Conservation (phyloP, 2,888 invertebrate species). For the Myathropa florea region DNA sequence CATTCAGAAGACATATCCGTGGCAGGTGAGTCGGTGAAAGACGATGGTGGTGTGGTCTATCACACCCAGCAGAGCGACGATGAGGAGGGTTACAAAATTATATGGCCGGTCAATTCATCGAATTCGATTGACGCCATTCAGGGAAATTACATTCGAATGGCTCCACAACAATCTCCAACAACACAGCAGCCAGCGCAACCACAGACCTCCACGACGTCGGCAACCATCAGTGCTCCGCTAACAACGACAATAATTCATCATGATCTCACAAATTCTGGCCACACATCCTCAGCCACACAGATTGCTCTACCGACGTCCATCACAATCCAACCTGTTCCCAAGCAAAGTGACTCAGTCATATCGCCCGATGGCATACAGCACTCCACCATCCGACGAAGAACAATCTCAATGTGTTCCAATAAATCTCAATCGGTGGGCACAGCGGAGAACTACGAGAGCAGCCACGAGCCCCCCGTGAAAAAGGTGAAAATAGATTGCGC, state of each 20-base stretch:
- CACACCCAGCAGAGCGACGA: constrained; percentile 71
- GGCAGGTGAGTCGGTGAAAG: constrained; percentile 53
- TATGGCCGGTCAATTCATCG: constrained; percentile 51
- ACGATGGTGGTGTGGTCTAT: constrained; percentile 53
- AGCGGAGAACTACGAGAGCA: constrained; percentile 47
- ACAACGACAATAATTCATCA: constrained; percentile 67
- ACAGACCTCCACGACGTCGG: constrained; percentile 34
- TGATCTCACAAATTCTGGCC: constrained; percentile 60
- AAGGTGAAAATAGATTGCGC: constrained; percentile 77
- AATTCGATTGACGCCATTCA: constrained; percentile 54
- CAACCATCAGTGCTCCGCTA: constrained; percentile 33
- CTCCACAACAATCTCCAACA: constrained; percentile 54
- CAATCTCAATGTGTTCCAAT: constrained; percentile 55
- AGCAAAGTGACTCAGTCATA: constrained; percentile 34
- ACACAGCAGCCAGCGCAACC: constrained; percentile 23
- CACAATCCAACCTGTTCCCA: constrained; percentile 61
- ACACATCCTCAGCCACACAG: constrained; percentile 40
- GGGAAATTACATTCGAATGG: constrained; percentile 65
- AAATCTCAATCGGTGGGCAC: constrained; percentile 48
- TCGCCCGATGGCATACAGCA: constrained; percentile 29
- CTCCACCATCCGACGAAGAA: constrained; percentile 38
- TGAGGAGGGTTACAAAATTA: constrained; percentile 54
- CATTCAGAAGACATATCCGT: constrained; percentile 62
- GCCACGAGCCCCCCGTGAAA: constrained; percentile 75
- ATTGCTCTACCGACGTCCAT: constrained; percentile 59